A percentile compares a stretch with the other conserved stretches of the same genome.
Conservation (phyloP, 2,113 vertebrate genomes). For the Archocentrus centrarchus region DNA sequence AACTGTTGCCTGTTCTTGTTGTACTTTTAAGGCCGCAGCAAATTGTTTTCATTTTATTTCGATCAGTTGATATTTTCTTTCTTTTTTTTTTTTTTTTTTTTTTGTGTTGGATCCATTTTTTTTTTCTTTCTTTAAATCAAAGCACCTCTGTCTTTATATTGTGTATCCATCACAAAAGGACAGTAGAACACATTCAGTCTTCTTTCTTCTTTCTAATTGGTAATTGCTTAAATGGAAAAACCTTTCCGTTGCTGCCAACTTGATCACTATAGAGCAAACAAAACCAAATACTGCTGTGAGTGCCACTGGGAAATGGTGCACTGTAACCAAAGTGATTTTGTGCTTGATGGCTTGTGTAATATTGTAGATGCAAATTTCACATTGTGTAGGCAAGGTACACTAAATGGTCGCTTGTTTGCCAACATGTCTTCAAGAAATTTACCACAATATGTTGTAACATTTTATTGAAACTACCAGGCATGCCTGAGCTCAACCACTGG, state of each 20-base stretch:
- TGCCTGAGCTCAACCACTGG: slow-evolving; percentile 22
- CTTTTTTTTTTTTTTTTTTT: background rate
- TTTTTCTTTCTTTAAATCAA: background rate
- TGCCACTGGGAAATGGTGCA: slow-evolving; percentile 27
- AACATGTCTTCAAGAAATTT: background rate
- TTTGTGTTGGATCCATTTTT: background rate
- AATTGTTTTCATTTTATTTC: background rate
- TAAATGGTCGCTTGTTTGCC: slow-evolving; percentile 4
- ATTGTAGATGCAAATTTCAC: background rate
- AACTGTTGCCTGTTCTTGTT: background rate
- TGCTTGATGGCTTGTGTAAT: background rate
- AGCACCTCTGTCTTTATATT: background rate
- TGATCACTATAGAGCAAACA: slow-evolving; percentile 35
- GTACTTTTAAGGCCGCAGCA: background rate
- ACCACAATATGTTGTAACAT: background rate
- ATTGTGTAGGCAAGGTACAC: background rate
- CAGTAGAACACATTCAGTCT: background rate
- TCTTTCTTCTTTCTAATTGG: slow-evolving; percentile 19
- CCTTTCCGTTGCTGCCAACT: slow-evolving; percentile 14
- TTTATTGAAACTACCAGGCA: slow-evolving; percentile 30
- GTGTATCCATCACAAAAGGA: background rate
- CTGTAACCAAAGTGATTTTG: slow-evolving; percentile 8
- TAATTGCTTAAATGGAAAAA: background rate
- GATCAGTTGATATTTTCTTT: background rate
- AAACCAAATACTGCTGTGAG: slow-evolving; percentile 34